These are phyloP conservation scores for Anthophora plumipes DNA, from an alignment of 2,888 invertebrate genomes.

Conservation along the genomic window DNA sequence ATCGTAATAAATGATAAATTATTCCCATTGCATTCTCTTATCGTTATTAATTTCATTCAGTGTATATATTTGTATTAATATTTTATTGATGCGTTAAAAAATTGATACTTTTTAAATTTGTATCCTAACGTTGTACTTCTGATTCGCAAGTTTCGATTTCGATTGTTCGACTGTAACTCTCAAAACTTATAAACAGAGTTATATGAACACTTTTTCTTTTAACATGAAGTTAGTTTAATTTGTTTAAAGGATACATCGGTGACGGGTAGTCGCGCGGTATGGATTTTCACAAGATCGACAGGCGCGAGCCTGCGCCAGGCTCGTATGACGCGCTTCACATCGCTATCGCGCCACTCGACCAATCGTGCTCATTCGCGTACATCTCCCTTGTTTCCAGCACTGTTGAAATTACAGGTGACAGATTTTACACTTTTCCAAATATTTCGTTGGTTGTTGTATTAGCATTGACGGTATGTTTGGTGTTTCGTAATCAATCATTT, in stretches of 20 bases:
- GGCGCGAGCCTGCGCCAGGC: constrained; percentile 76
- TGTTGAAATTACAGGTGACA: constrained; percentile 37
- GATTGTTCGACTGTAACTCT: no score
- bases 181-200: not conserved
- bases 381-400: constrained; percentile 34
- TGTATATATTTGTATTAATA: not conserved
- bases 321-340: constrained; percentile 55
- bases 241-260: not conserved
- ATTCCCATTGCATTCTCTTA: not conserved
- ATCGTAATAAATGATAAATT: not conserved
- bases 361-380: constrained; percentile 47
- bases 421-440: not conserved
- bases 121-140: no score
- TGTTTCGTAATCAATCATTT: not conserved
- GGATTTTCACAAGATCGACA: constrained; percentile 77
- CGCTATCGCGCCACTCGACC: constrained; percentile 39
- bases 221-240: not conserved
- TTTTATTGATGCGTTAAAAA: no score
- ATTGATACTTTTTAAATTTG: no score
- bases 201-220: not conserved
- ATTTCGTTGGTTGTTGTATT: not conserved
- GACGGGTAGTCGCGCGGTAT: constrained; percentile 65
- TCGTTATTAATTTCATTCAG: not conserved
- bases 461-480: not conserved
- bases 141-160: no score